Conservation (phyloP, 2,113 vertebrate genomes). For the Deroptyus accipitrinus region DNA sequence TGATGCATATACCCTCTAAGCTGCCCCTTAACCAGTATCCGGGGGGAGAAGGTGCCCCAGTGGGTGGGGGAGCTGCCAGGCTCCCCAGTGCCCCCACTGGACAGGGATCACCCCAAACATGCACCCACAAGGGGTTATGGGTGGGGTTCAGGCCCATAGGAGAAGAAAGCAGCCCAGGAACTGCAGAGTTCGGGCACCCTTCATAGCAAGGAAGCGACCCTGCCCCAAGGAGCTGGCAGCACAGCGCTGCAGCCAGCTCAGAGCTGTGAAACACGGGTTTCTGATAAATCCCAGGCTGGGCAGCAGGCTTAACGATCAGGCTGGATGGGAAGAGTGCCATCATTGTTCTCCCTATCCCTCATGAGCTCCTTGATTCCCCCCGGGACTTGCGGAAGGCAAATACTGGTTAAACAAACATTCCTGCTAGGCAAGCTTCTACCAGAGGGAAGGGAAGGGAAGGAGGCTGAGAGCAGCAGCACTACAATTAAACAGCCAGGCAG, state of each 20-base stretch:
- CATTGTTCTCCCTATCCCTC: background rate
- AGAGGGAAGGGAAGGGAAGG: background rate
- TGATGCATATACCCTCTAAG: rapidly evolving
- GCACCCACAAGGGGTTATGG: rapidly evolving
- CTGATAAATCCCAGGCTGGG: background rate
- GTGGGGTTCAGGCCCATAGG: rapidly evolving
- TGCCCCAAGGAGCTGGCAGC: background rate
- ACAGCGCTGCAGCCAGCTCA: rapidly evolving
- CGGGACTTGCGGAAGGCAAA: background rate
- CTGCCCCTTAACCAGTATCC: background rate
- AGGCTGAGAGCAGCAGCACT: background rate
- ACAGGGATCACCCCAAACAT: background rate
- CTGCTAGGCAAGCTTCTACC: background rate
- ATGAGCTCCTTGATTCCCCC: background rate
- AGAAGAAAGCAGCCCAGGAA: background rate
- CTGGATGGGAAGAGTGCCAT: background rate
- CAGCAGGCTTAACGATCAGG: background rate
- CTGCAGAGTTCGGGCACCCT: background rate
- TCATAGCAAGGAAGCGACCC: rapidly evolving
- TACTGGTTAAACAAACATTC: background rate
- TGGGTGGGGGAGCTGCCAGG: rapidly evolving
- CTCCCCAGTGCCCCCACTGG: background rate
- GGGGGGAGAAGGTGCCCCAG: background rate
- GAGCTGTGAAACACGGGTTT: rapidly evolving
- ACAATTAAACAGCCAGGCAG: background rate